These are phyloP conservation scores for Callinectes sapidus DNA, from an alignment of 2,888 invertebrate species.

Conservation along the genomic window DNA sequence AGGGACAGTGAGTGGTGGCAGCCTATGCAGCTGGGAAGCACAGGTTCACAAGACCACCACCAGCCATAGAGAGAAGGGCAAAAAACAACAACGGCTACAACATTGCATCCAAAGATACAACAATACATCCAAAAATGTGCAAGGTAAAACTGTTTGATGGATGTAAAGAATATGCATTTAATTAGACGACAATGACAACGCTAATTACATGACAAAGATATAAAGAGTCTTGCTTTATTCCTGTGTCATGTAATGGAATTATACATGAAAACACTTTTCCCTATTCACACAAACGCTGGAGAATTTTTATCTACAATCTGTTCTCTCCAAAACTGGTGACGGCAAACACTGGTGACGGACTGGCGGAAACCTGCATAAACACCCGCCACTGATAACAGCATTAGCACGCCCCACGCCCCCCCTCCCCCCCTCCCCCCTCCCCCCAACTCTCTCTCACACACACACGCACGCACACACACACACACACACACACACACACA, in stretches of 20 bases:
- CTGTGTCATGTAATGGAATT: background rate
- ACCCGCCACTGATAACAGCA: background rate
- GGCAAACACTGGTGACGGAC: background rate
- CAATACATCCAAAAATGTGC: background rate
- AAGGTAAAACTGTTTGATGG: background rate
- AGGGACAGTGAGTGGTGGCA: too few relatives aligned
- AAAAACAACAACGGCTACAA: too few relatives aligned
- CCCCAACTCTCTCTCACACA: too few relatives aligned
- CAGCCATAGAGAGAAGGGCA: too few relatives aligned
- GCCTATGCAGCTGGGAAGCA: too few relatives aligned
- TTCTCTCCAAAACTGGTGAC: background rate
- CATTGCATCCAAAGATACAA: background rate
- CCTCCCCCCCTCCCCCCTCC: too few relatives aligned
- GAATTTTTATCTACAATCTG: background rate
- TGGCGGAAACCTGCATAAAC: background rate
- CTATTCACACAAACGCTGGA: background rate
- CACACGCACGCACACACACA: background rate
- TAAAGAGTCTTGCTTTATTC: background rate
- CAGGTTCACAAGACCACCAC: too few relatives aligned
- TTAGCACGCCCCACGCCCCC: too few relatives aligned
- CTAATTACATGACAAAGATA: background rate
- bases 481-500: constrained; percentile 14
- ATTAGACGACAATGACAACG: background rate
- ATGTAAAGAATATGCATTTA: background rate
- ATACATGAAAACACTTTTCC: background rate